Evolutionary conservation across 2,113 vertebrate species (phyloP).

Genomic region (Crotophaga sulcirostris): DNA sequence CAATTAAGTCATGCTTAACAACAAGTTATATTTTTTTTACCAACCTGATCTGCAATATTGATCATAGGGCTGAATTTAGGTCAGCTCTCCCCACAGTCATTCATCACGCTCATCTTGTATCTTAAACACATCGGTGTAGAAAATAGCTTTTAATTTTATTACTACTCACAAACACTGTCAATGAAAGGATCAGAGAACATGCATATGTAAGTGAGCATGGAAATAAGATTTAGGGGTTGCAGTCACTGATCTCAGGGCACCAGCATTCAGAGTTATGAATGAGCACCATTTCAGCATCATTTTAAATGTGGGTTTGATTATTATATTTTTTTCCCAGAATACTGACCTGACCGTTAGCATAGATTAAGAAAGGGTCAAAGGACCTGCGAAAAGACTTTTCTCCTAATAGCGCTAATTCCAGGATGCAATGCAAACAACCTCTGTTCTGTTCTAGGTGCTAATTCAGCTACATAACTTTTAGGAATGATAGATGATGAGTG

Average conservation of each 20-base stretch:
- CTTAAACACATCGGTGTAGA: accelerated
- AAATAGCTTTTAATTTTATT: not conserved
- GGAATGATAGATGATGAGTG: not conserved
- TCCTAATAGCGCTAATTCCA: not conserved
- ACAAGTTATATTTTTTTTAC: not conserved
- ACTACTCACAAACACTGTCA: not conserved
- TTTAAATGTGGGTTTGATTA: not conserved
- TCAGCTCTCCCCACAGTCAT: not conserved
- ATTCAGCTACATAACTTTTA: not conserved
- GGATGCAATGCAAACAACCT: not conserved
- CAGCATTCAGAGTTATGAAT: not conserved
- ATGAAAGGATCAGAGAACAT: not conserved
- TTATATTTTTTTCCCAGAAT: not conserved
- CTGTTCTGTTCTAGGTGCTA: not conserved
- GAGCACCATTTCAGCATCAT: not conserved
- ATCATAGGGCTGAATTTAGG: not conserved
- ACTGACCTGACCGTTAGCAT: not conserved
- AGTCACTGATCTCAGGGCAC: not conserved
- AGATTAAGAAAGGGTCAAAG: not conserved
- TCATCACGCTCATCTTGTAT: not conserved
- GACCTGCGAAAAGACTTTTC: not conserved
- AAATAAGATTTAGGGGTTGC: not conserved
- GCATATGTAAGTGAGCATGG: not conserved
- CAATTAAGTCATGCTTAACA: not conserved
- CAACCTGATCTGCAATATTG: not conserved